A percentile compares a stretch with the other conserved stretches of the same genome.
These are phyloP conservation scores for Myanophis thanlyinensis DNA, from an alignment of 2,113 vertebrate genomes.

Conservation along the genomic window DNA sequence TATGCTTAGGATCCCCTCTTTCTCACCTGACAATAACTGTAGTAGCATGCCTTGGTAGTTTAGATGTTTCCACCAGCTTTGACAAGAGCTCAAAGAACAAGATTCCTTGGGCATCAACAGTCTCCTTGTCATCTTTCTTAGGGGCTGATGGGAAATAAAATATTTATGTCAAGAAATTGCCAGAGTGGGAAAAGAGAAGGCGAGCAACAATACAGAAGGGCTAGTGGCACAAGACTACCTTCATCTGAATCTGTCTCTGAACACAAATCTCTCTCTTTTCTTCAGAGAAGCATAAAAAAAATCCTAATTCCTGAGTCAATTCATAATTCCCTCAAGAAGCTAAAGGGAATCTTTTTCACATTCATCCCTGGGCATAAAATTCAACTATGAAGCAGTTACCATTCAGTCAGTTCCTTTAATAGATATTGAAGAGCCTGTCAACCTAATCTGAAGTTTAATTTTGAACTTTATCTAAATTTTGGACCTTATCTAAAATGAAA, in stretches of 20 bases:
- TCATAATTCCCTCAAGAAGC: not conserved
- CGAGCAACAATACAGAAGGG: not conserved
- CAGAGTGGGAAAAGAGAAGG: not conserved
- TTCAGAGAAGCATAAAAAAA: not conserved
- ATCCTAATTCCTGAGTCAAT: not conserved
- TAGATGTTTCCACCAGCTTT: slow-evolving; percentile 59
- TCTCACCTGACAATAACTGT: slow-evolving; percentile 59
- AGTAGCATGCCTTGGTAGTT: slow-evolving; percentile 33
- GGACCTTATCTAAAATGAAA: not conserved
- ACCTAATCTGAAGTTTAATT: not conserved
- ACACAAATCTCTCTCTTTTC: not conserved
- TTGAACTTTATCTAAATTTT: not conserved
- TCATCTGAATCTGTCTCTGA: not conserved
- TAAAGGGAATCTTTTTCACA: not conserved
- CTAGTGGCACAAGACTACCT: not conserved
- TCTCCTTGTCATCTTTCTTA: slow-evolving; percentile 40
- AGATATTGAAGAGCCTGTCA: not conserved
- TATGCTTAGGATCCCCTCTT: not conserved
- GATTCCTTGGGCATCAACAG: slow-evolving; percentile 35
- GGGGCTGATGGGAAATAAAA: slow-evolving; percentile 28
- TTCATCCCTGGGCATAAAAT: not conserved
- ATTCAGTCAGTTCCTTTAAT: not conserved
- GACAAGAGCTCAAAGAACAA: slow-evolving; percentile 60
- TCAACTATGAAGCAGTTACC: not conserved
- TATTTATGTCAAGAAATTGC: not conserved